Evolutionary conservation across 2,797 vertebrate species (phyloP).

Genomic region (Xiphophorus birchmanni): DNA sequence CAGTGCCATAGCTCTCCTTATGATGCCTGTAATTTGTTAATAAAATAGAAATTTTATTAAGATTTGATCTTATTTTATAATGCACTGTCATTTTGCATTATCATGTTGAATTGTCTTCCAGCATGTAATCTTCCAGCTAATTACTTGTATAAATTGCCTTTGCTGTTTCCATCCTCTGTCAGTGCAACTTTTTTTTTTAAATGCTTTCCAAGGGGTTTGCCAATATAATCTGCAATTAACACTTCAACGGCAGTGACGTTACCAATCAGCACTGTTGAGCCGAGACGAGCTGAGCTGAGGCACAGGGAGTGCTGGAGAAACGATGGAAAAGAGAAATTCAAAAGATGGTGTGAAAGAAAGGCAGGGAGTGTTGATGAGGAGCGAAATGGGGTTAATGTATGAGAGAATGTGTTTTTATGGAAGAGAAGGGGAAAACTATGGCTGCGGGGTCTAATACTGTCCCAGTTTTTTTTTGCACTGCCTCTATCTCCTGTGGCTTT

Average conservation of each 20-base stretch:
- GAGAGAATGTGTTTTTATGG: constrained; percentile 67
- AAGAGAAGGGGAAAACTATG: constrained; percentile 63
- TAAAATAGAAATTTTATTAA: neutral
- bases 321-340: constrained; percentile 15
- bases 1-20: neutral
- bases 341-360: constrained; percentile 31
- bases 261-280: constrained; percentile 18
- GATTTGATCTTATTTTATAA: constrained; percentile 13
- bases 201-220: constrained; percentile 10
- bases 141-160: constrained; percentile 18
- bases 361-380: constrained; percentile 55
- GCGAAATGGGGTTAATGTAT: constrained; percentile 75
- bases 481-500: constrained; percentile 73
- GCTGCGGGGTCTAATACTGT: constrained; percentile 75
- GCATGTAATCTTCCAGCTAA: neutral
- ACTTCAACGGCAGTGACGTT: constrained; percentile 18
- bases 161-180: constrained; percentile 3
- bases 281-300: constrained; percentile 13
- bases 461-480: constrained; percentile 74
- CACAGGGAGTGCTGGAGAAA: constrained; percentile 21
- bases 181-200: neutral
- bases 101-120: constrained; percentile 5
- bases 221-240: constrained; percentile 30
- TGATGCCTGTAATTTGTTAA: neutral
- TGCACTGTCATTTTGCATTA: neutral